Conservation (phyloP, 2,113 vertebrate species). For the Pomatorhinus ruficollis region DNA sequence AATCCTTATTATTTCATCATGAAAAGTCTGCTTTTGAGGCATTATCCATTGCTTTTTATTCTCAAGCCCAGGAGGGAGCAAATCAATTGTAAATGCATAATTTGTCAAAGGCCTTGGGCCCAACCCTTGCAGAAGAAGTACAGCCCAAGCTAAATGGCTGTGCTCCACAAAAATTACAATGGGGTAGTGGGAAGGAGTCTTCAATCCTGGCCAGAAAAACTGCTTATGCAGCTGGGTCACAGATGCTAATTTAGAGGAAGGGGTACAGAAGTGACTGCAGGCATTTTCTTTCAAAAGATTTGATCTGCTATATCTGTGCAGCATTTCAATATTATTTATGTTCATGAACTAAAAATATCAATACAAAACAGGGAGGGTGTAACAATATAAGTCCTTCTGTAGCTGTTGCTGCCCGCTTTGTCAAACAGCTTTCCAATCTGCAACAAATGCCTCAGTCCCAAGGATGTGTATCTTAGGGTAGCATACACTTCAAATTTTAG, state of each 20-base stretch:
- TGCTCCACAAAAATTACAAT: slow-evolving; percentile 24
- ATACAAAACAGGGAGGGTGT: neutral
- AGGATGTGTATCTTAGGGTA: neutral
- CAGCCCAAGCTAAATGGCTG: neutral
- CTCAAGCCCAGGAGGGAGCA: neutral
- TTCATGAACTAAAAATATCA: neutral
- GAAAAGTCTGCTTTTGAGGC: neutral
- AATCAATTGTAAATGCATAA: slow-evolving; percentile 59
- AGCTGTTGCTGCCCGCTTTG: neutral
- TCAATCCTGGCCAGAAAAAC: neutral
- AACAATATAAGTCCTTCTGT: neutral
- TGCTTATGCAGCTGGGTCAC: slow-evolving; percentile 30
- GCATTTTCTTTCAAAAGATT: neutral
- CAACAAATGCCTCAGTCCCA: neutral
- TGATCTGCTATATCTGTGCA: neutral
- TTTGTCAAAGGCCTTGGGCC: slow-evolving; percentile 19
- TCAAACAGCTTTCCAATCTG: neutral
- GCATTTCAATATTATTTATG: neutral
- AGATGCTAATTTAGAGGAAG: slow-evolving; percentile 27
- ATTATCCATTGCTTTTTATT: slow-evolving; percentile 13
- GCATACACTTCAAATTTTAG: neutral
- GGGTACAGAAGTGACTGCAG: neutral
- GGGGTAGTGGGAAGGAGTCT: neutral
- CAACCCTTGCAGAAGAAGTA: neutral
- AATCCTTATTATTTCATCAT: slow-evolving; percentile 12